Conservation (phyloP, 2,113 vertebrate species). For the Perca schrenkii region DNA sequence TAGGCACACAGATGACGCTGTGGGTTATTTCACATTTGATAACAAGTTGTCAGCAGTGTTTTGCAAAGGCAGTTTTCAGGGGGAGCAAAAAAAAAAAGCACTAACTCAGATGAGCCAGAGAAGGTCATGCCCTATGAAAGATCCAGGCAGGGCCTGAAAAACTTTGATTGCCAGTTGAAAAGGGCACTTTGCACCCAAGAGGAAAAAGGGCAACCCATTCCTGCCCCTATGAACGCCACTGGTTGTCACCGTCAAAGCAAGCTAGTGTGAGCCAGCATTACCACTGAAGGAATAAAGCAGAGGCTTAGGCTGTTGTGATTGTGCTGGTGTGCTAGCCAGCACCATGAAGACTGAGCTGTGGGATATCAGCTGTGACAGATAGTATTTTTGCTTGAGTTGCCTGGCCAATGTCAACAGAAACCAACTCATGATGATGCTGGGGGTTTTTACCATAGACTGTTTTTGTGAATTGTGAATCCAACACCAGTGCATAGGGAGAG, state of each 20-base stretch:
- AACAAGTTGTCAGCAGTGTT: slow-evolving; percentile 50
- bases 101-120: slow-evolving; percentile 40
- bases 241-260: slow-evolving; percentile 66
- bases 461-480: slow-evolving; percentile 26
- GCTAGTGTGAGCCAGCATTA: slow-evolving; percentile 36
- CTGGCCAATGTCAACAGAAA: slow-evolving; percentile 35
- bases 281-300: slow-evolving; percentile 35
- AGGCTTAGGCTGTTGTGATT: slow-evolving; percentile 42
- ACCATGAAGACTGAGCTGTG: slow-evolving; percentile 45
- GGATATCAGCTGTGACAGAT: slow-evolving; percentile 53
- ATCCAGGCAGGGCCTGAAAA: slow-evolving; percentile 53
- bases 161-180: slow-evolving; percentile 73
- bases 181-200: slow-evolving; percentile 76
- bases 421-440: slow-evolving; percentile 11
- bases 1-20: slow-evolving; percentile 38
- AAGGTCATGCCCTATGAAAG: slow-evolving; percentile 67
- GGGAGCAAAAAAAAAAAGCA: slow-evolving; percentile 39
- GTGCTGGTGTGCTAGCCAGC: slow-evolving; percentile 29
- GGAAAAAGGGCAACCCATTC: slow-evolving; percentile 67
- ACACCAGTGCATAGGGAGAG: not conserved
- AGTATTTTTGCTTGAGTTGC: slow-evolving; percentile 34
- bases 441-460: slow-evolving; percentile 10
- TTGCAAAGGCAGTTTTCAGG: slow-evolving; percentile 42
- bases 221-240: slow-evolving; percentile 61
- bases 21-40: slow-evolving; percentile 61